phyloP scores from a whole-genome alignment of 2,888 invertebrate species.

The Colletes collaris region DNA sequence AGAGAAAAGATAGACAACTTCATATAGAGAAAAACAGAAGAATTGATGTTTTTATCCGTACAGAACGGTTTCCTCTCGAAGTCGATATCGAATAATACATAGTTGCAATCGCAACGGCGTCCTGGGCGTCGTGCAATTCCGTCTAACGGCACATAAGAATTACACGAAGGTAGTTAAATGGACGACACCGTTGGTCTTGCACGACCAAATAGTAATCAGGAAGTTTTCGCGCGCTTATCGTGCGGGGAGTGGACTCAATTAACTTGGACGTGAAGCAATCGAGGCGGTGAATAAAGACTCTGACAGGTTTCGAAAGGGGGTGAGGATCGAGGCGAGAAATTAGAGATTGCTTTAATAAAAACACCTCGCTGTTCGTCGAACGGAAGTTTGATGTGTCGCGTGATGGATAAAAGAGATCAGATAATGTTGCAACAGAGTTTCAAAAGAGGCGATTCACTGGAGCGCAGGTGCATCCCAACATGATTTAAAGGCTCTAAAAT shows the following conservation, averaged over 20 bases:
- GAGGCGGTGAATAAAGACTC: not conserved
- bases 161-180: not conserved
- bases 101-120: not conserved
- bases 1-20: too few relatives aligned
- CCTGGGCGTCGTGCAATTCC: not conserved
- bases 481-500: not conserved
- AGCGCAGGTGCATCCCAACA: constrained; percentile 5
- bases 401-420: constrained; percentile 6
- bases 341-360: not conserved
- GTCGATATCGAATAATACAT: too few relatives aligned
- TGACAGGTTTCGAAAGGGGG: too few relatives aligned
- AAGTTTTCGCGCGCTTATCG: constrained; percentile 22
- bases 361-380: not conserved
- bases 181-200: constrained; percentile 8
- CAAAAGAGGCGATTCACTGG: not conserved
- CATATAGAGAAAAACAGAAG: too few relatives aligned
- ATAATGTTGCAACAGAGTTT: not conserved
- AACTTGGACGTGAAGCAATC: constrained; percentile 27
- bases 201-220: constrained; percentile 23
- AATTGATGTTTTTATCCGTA: too few relatives aligned
- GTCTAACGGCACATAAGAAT: constrained; percentile 7
- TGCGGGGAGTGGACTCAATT: constrained; percentile 43
- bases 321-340: not conserved
- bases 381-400: not conserved
- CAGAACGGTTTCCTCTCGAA: too few relatives aligned